Conservation (phyloP, 1,140 invertebrate species). For the Eriosoma lanigerum region DNA sequence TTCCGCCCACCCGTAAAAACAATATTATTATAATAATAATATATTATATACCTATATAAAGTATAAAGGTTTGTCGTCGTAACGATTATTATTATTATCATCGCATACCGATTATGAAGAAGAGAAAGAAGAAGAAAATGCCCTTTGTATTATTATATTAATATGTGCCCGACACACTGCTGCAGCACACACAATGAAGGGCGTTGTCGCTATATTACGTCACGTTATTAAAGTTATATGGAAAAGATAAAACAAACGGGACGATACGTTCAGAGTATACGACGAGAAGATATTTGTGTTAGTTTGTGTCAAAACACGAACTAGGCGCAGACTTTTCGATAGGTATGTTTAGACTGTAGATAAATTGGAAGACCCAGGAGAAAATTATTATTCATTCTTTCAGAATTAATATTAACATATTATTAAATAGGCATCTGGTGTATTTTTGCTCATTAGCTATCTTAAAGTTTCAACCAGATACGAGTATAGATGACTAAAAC, state of each 20-base stretch:
- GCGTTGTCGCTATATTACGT: slow-evolving; percentile 12
- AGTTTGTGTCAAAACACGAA: too few relatives aligned
- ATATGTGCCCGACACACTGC: background rate
- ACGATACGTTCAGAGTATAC: background rate
- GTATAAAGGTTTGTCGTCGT: too few relatives aligned
- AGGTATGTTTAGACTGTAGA: too few relatives aligned
- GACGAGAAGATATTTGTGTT: background rate
- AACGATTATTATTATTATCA: background rate
- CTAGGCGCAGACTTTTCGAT: background rate
- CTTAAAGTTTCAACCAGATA: too few relatives aligned
- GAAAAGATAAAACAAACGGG: slow-evolving; percentile 23
- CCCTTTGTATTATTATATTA: background rate
- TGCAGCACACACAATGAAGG: slow-evolving; percentile 10
- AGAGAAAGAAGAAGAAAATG: too few relatives aligned
- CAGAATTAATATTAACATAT: too few relatives aligned
- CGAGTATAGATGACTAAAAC: too few relatives aligned
- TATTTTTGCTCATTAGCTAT: too few relatives aligned
- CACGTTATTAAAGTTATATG: background rate
- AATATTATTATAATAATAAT: slow-evolving; percentile 29
- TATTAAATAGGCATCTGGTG: too few relatives aligned
- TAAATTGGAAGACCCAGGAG: too few relatives aligned
- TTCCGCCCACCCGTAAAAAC: slow-evolving; percentile 44
- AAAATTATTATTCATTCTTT: too few relatives aligned
- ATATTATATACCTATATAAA: too few relatives aligned
- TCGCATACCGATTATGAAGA: background rate